Base-by-base conservation (phyloP, 2,888 invertebrate species). In the Tetranychus truncatus region DNA sequence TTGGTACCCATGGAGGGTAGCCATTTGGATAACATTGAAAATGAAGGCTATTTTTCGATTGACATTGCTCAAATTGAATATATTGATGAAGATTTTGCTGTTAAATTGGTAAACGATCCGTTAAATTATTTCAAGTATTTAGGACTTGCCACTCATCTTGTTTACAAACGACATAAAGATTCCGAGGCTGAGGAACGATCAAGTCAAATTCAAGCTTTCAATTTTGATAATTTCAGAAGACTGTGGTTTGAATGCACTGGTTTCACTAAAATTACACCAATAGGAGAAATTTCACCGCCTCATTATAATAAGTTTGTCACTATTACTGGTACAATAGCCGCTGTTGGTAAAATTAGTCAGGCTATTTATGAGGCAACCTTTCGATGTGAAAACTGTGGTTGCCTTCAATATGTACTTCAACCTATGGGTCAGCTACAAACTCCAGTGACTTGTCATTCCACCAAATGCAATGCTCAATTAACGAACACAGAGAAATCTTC, bases 351-450 rank as follows among this genome's bases (percentile, higher is more conserved):
- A 20, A 21, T 24, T 11, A 24, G 20, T 11, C 20, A 20, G 15
- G 7, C 34, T 11, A 21, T 69, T 20, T 24, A 69, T 21, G 69
- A 69, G 20, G 69, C 21, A 5, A 20, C 20, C 34, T 69, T 69
- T 24, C 20, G 34, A 24, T 69, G 69, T 69, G 69, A 69, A 7
- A 69, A 20, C 6, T 11, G 9, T 11, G n/a, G 20, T 6, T 20
- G 69, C 20, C 20, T 69, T 20, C 69, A 69, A 21, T 24, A 69
- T 20, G 21, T 69, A 9, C 69, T 69, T 69, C 69, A 69, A 21
- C 69, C 69, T 11, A 69, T 69, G 69, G 69, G 69, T 1, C 20
- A 69, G 20, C 20, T 69, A 20, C 34, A 24, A 24, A 24, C 69
- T 11, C 69, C 69, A 5, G 5, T 20, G 20, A 69, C 20, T 69